A percentile compares a stretch with the other conserved stretches of the same genome.
These are phyloP conservation scores for Pelecanoides urinatrix DNA, from an alignment of 2,113 vertebrate genomes.

Conservation along the genomic window DNA sequence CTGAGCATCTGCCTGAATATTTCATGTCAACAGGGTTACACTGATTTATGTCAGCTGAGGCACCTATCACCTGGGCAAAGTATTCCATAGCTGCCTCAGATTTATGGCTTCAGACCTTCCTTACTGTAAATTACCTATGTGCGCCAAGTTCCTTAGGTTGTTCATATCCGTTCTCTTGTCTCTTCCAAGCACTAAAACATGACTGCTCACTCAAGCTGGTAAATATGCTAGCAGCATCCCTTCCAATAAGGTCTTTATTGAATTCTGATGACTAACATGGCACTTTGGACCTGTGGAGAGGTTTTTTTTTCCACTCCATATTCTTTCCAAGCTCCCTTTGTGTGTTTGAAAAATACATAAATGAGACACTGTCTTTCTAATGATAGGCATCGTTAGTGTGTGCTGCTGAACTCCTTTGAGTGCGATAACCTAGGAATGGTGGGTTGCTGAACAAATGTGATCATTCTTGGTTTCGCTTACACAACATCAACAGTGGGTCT, in stretches of 20 bases:
- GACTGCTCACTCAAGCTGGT: not conserved
- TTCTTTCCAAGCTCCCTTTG: not conserved
- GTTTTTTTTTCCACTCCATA: not conserved
- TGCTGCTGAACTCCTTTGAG: not conserved
- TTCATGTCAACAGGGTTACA: not conserved
- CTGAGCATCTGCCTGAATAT: not conserved
- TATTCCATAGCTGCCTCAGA: not conserved
- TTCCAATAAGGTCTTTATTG: not conserved
- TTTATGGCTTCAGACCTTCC: not conserved
- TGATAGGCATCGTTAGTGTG: not conserved
- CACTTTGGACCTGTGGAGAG: not conserved
- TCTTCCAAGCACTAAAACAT: not conserved
- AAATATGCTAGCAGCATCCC: not conserved
- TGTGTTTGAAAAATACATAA: not conserved
- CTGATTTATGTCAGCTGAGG: not conserved
- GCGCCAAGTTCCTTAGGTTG: not conserved
- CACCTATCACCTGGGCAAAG: not conserved
- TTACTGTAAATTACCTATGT: rapidly evolving
- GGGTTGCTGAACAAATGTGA: not conserved
- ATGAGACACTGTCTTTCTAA: not conserved
- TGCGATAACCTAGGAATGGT: not conserved
- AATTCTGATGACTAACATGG: not conserved
- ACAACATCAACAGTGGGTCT: not conserved
- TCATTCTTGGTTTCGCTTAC: not conserved
- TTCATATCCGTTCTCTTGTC: not conserved